Evolutionary conservation across 2,888 invertebrate genomes (phyloP).

Genomic region (Drepana falcataria): DNA sequence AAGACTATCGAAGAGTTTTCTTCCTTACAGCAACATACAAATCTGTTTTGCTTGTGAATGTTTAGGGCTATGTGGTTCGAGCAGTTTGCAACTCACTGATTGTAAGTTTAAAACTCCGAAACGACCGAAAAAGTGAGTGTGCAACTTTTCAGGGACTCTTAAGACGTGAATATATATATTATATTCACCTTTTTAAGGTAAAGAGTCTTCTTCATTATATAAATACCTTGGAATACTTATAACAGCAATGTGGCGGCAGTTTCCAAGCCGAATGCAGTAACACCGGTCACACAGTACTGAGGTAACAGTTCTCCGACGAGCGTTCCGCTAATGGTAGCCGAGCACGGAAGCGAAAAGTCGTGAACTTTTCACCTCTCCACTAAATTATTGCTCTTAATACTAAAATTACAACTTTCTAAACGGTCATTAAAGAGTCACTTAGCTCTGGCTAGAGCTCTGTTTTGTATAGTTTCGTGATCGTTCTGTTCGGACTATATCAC

Average conservation of each 20-base stretch:
- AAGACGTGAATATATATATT: no score
- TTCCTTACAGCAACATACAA: background rate
- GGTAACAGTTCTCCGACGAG: constrained; percentile 24
- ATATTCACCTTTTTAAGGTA: no score
- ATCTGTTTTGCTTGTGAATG: background rate
- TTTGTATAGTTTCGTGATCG: constrained; percentile 19
- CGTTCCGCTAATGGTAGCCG: constrained; percentile 32
- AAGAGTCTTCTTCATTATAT: no score
- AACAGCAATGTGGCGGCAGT: background rate
- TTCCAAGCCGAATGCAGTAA: background rate
- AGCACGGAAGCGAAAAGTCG: constrained; percentile 43
- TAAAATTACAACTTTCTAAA: constrained; percentile 62
- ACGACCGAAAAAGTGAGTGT: no score
- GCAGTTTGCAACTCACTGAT: no score
- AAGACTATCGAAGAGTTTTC: background rate
- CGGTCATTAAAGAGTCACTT: constrained; percentile 44
- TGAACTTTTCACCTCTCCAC: constrained; percentile 42
- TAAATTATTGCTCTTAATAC: constrained; percentile 49
- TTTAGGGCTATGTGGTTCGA: no score
- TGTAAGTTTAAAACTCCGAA: no score
- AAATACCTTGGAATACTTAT: background rate
- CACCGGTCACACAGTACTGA: constrained; percentile 19
- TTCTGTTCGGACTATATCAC: constrained; percentile 47
- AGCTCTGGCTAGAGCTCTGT: constrained; percentile 12
- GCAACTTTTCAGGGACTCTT: no score